Conservation (phyloP, 1,140 invertebrate species). For the Trichonephila inaurata region DNA sequence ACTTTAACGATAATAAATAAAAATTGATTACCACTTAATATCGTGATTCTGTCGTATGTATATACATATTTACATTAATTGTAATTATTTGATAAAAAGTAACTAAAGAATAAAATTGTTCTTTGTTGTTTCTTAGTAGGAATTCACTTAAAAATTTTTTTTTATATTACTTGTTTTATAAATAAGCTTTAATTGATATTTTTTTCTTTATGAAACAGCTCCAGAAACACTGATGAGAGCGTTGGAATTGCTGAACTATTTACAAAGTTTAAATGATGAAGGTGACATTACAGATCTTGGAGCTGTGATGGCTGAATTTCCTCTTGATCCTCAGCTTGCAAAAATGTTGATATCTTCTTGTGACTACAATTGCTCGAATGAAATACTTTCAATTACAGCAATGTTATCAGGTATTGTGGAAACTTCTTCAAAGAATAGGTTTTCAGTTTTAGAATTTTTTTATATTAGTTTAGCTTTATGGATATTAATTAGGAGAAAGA, state of each 20-base stretch:
- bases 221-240: conserved; percentile 99
- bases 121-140: no score
- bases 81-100: no score
- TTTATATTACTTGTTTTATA: no score
- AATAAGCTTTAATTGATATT: no score
- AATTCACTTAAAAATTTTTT: no score
- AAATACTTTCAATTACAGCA: conserved; percentile 98
- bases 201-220: conserved; percentile 82
- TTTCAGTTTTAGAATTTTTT: background rate
- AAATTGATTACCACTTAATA: no score
- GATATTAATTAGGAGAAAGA: no score
- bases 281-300: conserved; percentile 96
- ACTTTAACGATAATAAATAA: no score
- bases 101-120: no score
- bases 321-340: conserved; percentile 98
- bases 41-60: no score
- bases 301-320: conserved; percentile 99
- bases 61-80: no score
- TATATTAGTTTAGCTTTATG: background rate
- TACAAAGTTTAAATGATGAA: conserved; percentile 98
- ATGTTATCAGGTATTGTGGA: conserved; percentile 94
- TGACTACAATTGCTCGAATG: conserved; percentile 99
- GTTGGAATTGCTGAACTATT: conserved; percentile 97
- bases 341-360: conserved; percentile 98
- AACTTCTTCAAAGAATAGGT: background rate